These are phyloP conservation scores for Drosophila lowei DNA, from an alignment of 1,140 invertebrate species.

Conservation along the genomic window DNA sequence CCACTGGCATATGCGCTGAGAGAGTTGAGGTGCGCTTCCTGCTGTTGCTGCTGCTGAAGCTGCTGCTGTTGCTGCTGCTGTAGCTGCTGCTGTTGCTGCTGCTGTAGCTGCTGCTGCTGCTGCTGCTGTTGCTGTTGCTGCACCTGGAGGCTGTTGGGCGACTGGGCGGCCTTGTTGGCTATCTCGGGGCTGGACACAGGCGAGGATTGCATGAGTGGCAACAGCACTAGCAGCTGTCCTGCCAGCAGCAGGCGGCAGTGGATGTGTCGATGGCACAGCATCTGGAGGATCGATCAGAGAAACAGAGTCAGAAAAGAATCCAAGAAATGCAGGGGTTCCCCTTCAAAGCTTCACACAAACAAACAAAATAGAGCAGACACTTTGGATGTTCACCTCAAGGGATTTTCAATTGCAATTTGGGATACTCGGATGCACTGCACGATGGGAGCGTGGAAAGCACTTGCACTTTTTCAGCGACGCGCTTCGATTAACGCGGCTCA, in stretches of 20 bases:
- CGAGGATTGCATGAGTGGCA: slow-evolving; percentile 20
- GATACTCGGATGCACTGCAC: not conserved
- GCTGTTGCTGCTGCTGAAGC: slow-evolving; percentile 26
- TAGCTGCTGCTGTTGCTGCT: slow-evolving; percentile 34
- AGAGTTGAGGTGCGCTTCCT: slow-evolving; percentile 72
- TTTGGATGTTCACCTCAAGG: slow-evolving; percentile 46
- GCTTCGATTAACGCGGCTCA: slow-evolving; percentile 68
- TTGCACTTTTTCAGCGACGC: slow-evolving; percentile 67
- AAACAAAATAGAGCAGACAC: slow-evolving; percentile 16
- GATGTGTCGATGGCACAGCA: slow-evolving; percentile 27
- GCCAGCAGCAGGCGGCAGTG: slow-evolving; percentile 28
- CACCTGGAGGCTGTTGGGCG: slow-evolving; percentile 52
- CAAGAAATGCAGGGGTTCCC: too few relatives aligned
- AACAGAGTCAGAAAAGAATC: too few relatives aligned
- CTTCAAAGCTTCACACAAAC: not conserved
- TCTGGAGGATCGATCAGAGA: slow-evolving; percentile 26
- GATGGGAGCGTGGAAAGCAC: slow-evolving; percentile 22
- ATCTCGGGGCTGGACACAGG: slow-evolving; percentile 75
- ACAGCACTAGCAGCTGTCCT: slow-evolving; percentile 24
- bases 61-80: slow-evolving; percentile 41
- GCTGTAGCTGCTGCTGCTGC: slow-evolving; percentile 26
- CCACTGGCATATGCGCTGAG: slow-evolving; percentile 70
- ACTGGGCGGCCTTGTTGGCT: slow-evolving; percentile 54
- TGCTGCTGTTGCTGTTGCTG: slow-evolving; percentile 17
- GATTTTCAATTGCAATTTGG: not conserved